A percentile compares a stretch with the other conserved stretches of the same genome.
phyloP scores from a whole-genome alignment of 2,888 invertebrate species.

The Heteropelma amictum region DNA sequence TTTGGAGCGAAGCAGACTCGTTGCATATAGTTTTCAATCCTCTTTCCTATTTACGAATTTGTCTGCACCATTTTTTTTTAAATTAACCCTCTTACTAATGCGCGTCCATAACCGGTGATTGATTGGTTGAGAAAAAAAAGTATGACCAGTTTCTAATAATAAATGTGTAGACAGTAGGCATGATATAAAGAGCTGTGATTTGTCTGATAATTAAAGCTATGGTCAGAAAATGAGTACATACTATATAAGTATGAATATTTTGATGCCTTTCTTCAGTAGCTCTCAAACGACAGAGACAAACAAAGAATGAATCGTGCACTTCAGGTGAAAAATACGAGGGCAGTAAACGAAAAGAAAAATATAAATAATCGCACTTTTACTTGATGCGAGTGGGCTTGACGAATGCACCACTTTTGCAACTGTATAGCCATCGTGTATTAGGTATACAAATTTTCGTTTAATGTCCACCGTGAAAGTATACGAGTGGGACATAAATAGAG shows the following conservation, averaged over 20 bases:
- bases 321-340: too few relatives aligned
- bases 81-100: too few relatives aligned
- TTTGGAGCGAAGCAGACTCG: too few relatives aligned
- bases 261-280: too few relatives aligned
- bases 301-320: too few relatives aligned
- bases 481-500: not conserved
- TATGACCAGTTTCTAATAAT: not conserved
- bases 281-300: too few relatives aligned
- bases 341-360: slow-evolving; percentile 6
- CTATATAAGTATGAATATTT: too few relatives aligned
- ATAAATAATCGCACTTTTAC: slow-evolving; percentile 28
- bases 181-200: too few relatives aligned
- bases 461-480: not conserved
- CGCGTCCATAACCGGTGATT: slow-evolving; percentile 11
- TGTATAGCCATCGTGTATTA: too few relatives aligned
- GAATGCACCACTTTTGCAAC: slow-evolving; percentile 39
- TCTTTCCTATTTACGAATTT: slow-evolving; percentile 17
- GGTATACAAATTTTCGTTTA: not conserved
- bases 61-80: not conserved
- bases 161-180: too few relatives aligned
- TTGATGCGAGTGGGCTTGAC: slow-evolving; percentile 43
- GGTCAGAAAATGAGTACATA: too few relatives aligned
- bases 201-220: too few relatives aligned
- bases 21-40: slow-evolving; percentile 2
- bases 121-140: not conserved